Evolutionary conservation across 2,113 vertebrate species (phyloP).

Genomic region (Centropristis striata): DNA sequence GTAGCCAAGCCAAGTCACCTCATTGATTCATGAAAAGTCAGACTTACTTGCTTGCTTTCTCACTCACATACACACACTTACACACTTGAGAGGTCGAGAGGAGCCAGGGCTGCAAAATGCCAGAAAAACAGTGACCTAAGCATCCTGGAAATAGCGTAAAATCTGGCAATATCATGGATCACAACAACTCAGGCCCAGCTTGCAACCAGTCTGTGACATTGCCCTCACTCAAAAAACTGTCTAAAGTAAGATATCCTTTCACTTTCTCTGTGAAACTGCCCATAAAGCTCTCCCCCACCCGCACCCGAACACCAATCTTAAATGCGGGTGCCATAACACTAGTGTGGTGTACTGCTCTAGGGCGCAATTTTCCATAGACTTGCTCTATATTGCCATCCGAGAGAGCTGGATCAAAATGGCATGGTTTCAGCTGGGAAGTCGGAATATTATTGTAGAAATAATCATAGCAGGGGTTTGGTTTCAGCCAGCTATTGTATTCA

Average conservation of each 20-base stretch:
- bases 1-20: slow-evolving; percentile 9
- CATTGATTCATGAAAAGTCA: slow-evolving; percentile 38
- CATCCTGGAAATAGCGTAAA: slow-evolving; percentile 64
- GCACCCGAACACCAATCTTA: slow-evolving; percentile 59
- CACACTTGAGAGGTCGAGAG: slow-evolving; percentile 35
- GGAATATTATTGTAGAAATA: slow-evolving; percentile 63
- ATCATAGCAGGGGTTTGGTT: slow-evolving; percentile 47
- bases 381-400: slow-evolving; percentile 68
- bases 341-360: slow-evolving; percentile 73
- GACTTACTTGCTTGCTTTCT: slow-evolving; percentile 11
- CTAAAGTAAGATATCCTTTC: slow-evolving; percentile 65
- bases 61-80: neutral
- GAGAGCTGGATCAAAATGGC: slow-evolving; percentile 57
- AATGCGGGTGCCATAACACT: slow-evolving; percentile 64
- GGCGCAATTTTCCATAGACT: slow-evolving; percentile 77
- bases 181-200: slow-evolving; percentile 64
- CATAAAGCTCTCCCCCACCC: slow-evolving; percentile 51
- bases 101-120: slow-evolving; percentile 60
- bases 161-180: slow-evolving; percentile 77
- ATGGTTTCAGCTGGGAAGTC: slow-evolving; percentile 51
- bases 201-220: slow-evolving; percentile 66
- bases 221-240: slow-evolving; percentile 51
- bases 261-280: slow-evolving; percentile 64
- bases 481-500: slow-evolving; percentile 46
- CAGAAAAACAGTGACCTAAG: slow-evolving; percentile 61